Conservation (phyloP, 2,888 invertebrate genomes). For the Nemotelus nigrinus region DNA sequence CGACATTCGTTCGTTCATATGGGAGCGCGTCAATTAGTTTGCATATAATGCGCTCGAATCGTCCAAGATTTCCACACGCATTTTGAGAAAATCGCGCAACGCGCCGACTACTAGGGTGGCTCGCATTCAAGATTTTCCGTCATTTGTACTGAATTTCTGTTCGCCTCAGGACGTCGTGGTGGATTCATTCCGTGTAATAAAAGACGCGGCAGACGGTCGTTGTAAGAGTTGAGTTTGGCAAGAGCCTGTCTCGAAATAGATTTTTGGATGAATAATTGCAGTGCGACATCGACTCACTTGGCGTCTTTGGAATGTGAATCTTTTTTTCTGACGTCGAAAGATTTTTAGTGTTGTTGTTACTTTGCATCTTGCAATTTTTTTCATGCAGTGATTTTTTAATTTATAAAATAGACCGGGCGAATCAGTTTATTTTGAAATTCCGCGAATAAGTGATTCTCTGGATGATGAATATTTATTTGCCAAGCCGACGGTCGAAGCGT, state of each 20-base stretch:
- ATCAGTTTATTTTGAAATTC: constrained; percentile 19
- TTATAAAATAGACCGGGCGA: constrained; percentile 8
- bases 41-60: background rate
- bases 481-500: constrained; percentile 5
- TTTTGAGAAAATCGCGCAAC: constrained; percentile 35
- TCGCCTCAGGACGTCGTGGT: constrained; percentile 34
- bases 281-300: constrained; percentile 38
- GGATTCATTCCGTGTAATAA: background rate
- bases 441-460: constrained; percentile 3
- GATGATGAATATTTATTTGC: constrained; percentile 22
- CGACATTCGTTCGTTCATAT: background rate
- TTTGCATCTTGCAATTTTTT: constrained; percentile 14
- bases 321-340: constrained; percentile 9
- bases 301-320: constrained; percentile 37
- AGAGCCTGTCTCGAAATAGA: constrained; percentile 41
- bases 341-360: constrained; percentile 13
- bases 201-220: constrained; percentile 12
- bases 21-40: constrained; percentile 16
- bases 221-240: constrained; percentile 32
- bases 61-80: constrained; percentile 21
- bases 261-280: constrained; percentile 43
- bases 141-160: constrained; percentile 32
- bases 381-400: constrained; percentile 9
- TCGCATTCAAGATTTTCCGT: constrained; percentile 15
- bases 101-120: constrained; percentile 18